Conservation (phyloP, 1,140 invertebrate genomes). For the Drosophila pallidifrons region DNA sequence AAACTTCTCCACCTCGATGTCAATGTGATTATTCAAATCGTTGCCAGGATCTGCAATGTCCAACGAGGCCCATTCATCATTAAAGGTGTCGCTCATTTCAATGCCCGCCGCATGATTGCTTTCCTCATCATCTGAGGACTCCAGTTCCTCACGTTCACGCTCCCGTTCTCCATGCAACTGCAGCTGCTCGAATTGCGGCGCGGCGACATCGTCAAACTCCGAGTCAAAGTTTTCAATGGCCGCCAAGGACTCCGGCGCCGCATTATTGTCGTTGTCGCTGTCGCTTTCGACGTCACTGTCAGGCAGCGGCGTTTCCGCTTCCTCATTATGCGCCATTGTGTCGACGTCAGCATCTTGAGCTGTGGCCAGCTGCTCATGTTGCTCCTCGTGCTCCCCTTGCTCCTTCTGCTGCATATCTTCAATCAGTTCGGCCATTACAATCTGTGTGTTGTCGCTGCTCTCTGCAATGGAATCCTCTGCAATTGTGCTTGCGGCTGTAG, state of each 20-base stretch:
- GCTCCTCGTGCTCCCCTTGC: slow-evolving; percentile 1
- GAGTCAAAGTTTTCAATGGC: slow-evolving; percentile 46
- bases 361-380: slow-evolving; percentile 41
- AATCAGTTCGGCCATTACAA: slow-evolving; percentile 47
- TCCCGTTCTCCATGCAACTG: slow-evolving; percentile 48
- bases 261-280: slow-evolving; percentile 53
- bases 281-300: slow-evolving; percentile 41
- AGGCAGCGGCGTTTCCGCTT: slow-evolving; percentile 56
- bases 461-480: slow-evolving; percentile 43
- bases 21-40: slow-evolving; percentile 76
- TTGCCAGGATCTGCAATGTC: slow-evolving; percentile 53
- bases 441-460: slow-evolving; percentile 45
- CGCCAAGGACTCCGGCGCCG: slow-evolving; percentile 44
- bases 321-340: slow-evolving; percentile 64
- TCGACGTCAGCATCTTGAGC: slow-evolving; percentile 47
- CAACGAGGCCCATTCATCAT: slow-evolving; percentile 69
- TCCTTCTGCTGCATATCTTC: slow-evolving; percentile 12
- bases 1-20: slow-evolving; percentile 57
- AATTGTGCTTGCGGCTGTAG: slow-evolving; percentile 50
- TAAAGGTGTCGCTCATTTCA: slow-evolving; percentile 75
- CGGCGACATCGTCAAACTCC: slow-evolving; percentile 27
- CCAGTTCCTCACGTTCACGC: slow-evolving; percentile 69
- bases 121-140: slow-evolving; percentile 74
- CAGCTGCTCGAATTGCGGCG: slow-evolving; percentile 23
- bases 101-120: slow-evolving; percentile 22